These are phyloP conservation scores for Amia ocellicauda DNA, from an alignment of 2,113 vertebrate species.

Conservation along the genomic window DNA sequence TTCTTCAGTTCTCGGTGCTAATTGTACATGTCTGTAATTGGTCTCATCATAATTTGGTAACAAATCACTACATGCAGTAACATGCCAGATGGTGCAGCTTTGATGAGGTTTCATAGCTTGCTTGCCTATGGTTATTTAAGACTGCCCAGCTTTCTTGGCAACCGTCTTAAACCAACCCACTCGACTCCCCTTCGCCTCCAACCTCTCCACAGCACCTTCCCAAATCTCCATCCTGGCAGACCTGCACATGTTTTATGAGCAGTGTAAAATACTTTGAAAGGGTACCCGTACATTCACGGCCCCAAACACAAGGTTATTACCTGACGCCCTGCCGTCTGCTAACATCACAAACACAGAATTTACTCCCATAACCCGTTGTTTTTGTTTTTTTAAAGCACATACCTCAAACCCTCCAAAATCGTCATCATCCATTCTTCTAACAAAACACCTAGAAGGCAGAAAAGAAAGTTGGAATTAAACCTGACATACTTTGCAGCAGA, in stretches of 20 bases:
- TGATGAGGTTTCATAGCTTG: slow-evolving; percentile 37
- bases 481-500: no score
- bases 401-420: slow-evolving; percentile 80
- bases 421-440: slow-evolving; percentile 69
- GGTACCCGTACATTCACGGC: background rate
- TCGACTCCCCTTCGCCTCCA: no score
- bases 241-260: background rate
- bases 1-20: slow-evolving; percentile 1
- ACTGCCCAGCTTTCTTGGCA: slow-evolving; percentile 13
- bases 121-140: slow-evolving; percentile 39
- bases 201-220: background rate
- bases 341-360: no score
- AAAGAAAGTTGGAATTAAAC: background rate
- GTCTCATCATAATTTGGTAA: slow-evolving; percentile 31
- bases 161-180: slow-evolving; percentile 6
- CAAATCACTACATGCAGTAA: background rate
- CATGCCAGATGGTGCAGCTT: slow-evolving; percentile 37
- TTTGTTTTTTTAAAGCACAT: slow-evolving; percentile 26
- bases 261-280: background rate
- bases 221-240: background rate
- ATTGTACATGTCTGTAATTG: slow-evolving; percentile 28
- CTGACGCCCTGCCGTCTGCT: no score
- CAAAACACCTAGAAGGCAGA: slow-evolving; percentile 49
- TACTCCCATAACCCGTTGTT: no score
- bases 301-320: background rate